These are phyloP conservation scores for Caenorhabditis drosophilae DNA, from an alignment of 2,888 invertebrate species.

Conservation along the genomic window DNA sequence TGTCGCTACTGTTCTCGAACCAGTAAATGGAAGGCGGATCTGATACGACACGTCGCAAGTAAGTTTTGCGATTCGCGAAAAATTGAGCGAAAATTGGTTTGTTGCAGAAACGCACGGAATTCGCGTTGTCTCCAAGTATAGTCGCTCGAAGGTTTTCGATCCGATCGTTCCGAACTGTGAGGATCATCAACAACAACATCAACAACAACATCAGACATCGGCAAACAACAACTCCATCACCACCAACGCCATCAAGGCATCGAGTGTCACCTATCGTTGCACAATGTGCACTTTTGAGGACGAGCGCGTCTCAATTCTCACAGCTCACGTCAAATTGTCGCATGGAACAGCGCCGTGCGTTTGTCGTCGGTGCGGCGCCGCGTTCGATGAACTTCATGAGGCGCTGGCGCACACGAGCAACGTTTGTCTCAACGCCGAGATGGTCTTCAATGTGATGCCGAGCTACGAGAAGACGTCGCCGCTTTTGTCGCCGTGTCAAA, in stretches of 20 bases:
- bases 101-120: conserved; percentile 70
- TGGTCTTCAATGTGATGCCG: conserved; percentile 44
- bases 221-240: conserved; percentile 2
- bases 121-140: conserved; percentile 69
- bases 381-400: conserved; percentile 51
- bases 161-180: conserved; percentile 3
- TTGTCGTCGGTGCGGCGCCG: conserved; percentile 52
- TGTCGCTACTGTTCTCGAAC: conserved; percentile 72
- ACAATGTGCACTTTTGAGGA: conserved; percentile 46
- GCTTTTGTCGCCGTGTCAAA: conserved; percentile 27
- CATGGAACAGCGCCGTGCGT: conserved; percentile 60
- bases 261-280: conserved; percentile 40
- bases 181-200: background rate
- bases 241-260: conserved; percentile 11
- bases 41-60: conserved; percentile 72
- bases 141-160: conserved; percentile 67
- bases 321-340: conserved; percentile 45
- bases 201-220: background rate
- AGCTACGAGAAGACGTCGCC: conserved; percentile 44
- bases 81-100: background rate
- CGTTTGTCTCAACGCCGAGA: conserved; percentile 24
- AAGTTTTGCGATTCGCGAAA: conserved; percentile 20
- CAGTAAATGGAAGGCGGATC: conserved; percentile 72
- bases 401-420: conserved; percentile 49
- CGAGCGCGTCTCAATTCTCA: conserved; percentile 50